Evolutionary conservation across 2,113 vertebrate genomes (phyloP).

Genomic region (Oriolus oriolus): DNA sequence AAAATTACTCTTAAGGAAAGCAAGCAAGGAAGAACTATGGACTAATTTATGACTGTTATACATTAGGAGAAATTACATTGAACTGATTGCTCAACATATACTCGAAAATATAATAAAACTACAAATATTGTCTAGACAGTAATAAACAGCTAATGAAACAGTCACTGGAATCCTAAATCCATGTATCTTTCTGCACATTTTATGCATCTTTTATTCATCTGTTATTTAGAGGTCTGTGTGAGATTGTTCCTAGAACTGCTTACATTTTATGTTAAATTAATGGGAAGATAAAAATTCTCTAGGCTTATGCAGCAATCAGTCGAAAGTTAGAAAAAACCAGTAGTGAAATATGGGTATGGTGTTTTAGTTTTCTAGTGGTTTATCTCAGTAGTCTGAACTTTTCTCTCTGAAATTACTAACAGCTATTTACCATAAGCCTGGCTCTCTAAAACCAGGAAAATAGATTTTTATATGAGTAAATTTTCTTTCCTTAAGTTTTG

Average conservation of each 20-base stretch:
- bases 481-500: background rate
- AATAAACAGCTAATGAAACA: conserved; percentile 44
- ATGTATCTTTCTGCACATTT: background rate
- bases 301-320: background rate
- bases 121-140: background rate
- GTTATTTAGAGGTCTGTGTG: background rate
- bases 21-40: background rate
- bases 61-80: background rate
- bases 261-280: background rate
- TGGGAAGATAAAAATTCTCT: background rate
- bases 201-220: background rate
- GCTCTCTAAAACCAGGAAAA: background rate
- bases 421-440: background rate
- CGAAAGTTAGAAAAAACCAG: background rate
- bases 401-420: background rate
- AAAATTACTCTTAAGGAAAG: background rate
- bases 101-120: background rate
- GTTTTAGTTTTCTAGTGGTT: background rate
- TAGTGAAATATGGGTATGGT: background rate
- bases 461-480: background rate
- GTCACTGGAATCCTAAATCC: background rate
- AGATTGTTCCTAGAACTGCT: background rate
- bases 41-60: background rate
- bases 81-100: background rate
- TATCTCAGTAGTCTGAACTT: background rate